A percentile compares a stretch with the other conserved stretches of the same genome.
Evolutionary conservation across 2,888 invertebrate genomes (phyloP).

Genomic region (Hemicrepidius hirtus): DNA sequence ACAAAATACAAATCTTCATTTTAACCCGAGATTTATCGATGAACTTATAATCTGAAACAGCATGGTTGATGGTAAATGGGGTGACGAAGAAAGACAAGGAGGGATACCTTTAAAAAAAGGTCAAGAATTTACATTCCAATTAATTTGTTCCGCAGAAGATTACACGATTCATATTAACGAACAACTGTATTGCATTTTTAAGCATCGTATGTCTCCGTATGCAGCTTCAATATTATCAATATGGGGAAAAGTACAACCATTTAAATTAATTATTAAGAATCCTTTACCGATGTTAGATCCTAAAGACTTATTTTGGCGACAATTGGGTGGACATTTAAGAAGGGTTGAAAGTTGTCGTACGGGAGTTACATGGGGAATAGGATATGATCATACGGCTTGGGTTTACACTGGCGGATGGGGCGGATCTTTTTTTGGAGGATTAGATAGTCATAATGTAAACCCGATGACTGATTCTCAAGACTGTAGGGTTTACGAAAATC

Average conservation of each 20-base stretch:
- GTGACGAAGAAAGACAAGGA: constrained; percentile 82
- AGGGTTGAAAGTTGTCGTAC: constrained; percentile 82
- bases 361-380: constrained; percentile 94
- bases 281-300: constrained; percentile 78
- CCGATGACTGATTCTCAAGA: constrained; percentile 90
- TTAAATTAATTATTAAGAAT: constrained; percentile 78
- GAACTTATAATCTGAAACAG: constrained; percentile 84
- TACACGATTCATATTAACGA: constrained; percentile 83
- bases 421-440: constrained; percentile 83
- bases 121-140: constrained; percentile 82
- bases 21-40: constrained; percentile 82
- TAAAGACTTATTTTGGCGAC: constrained; percentile 88
- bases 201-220: constrained; percentile 84
- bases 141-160: constrained; percentile 78
- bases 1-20: constrained; percentile 85
- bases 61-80: constrained; percentile 88
- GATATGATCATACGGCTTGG: constrained; percentile 92
- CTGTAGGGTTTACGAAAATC: constrained; percentile 94
- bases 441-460: constrained; percentile 77
- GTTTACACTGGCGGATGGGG: constrained; percentile 94
- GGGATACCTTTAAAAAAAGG: constrained; percentile 81
- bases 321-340: constrained; percentile 90
- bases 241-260: constrained; percentile 85
- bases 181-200: constrained; percentile 80
- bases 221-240: constrained; percentile 82